Conservation (phyloP, 2,113 vertebrate species). For the Rhinolophus ferrumequinum region DNA sequence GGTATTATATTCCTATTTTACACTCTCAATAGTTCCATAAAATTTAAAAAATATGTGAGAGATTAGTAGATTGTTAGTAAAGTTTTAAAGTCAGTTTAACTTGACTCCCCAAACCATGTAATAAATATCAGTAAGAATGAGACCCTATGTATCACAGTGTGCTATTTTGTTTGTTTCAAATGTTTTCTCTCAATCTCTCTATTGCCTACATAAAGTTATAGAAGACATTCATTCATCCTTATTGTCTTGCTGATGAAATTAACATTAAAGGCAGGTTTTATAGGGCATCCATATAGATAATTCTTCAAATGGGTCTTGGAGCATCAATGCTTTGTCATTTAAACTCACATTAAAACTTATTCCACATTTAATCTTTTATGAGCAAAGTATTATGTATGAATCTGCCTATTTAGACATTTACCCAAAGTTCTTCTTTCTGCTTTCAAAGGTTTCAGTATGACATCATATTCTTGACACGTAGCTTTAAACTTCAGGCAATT, state of each 20-base stretch:
- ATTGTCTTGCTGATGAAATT: neutral
- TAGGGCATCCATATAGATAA: fast-evolving
- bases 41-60: neutral
- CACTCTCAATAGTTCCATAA: neutral
- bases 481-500: neutral
- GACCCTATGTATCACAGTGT: fast-evolving
- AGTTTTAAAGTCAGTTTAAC: neutral
- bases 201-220: neutral
- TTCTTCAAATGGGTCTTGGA: neutral
- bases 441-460: neutral
- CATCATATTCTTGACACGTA: neutral
- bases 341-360: neutral
- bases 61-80: neutral
- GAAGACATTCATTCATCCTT: neutral
- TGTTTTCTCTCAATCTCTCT: neutral
- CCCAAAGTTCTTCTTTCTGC: neutral
- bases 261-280: neutral
- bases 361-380: neutral
- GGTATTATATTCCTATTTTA: neutral
- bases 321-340: neutral
- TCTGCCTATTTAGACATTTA: neutral
- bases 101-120: neutral
- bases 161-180: neutral
- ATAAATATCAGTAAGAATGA: neutral
- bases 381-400: neutral